These are phyloP conservation scores for Melanostigma gelatinosum DNA, from an alignment of 2,113 vertebrate species.

Conservation along the genomic window DNA sequence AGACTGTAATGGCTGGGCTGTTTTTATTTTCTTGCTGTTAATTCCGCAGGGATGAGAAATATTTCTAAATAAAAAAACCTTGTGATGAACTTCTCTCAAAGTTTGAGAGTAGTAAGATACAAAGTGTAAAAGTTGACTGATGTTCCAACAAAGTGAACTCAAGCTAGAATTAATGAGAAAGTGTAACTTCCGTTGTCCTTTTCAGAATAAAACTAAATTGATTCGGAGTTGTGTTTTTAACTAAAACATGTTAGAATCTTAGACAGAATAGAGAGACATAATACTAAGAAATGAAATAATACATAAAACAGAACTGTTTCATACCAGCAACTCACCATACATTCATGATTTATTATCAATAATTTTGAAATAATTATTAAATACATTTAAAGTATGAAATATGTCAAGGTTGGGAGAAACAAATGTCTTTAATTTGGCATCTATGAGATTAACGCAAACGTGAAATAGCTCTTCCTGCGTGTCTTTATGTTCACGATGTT, in stretches of 20 bases:
- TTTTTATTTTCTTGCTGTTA: not conserved
- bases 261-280: not conserved
- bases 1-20: not conserved
- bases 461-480: not conserved
- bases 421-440: not conserved
- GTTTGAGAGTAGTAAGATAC: not conserved
- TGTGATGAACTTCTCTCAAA: not conserved
- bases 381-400: not conserved
- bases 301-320: not conserved
- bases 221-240: not conserved
- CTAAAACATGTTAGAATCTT: not conserved
- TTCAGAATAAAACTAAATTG: slow-evolving; percentile 2
- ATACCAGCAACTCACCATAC: not conserved
- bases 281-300: not conserved
- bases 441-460: not conserved
- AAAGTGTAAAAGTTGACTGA: not conserved
- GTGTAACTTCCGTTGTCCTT: not conserved
- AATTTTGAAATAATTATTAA: not conserved
- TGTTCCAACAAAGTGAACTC: not conserved
- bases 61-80: not conserved
- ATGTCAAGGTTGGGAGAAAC: not conserved
- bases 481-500: not conserved
- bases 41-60: not conserved
- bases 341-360: not conserved
- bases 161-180: not conserved